Conservation (phyloP, 2,888 invertebrate species). For the Nephrotoma guestfalica region DNA sequence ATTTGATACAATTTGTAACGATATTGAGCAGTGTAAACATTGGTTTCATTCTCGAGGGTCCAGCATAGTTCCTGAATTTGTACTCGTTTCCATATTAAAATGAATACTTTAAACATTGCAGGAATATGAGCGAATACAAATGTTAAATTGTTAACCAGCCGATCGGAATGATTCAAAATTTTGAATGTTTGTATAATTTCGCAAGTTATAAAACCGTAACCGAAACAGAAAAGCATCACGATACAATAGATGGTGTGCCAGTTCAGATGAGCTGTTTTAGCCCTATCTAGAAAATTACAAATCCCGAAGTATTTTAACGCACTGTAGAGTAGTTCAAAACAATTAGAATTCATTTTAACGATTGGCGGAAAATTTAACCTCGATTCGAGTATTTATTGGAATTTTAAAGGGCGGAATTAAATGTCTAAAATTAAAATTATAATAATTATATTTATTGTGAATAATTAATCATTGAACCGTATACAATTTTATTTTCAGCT, state of each 20-base stretch:
- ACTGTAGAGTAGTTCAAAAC: background rate
- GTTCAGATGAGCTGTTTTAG: background rate
- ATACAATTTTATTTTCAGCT: slow-evolving; percentile 40
- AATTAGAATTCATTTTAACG: background rate
- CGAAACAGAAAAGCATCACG: background rate
- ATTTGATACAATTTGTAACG: background rate
- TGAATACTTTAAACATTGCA: background rate
- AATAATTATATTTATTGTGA: background rate
- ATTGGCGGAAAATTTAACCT: background rate
- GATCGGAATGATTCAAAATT: background rate
- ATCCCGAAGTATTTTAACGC: background rate
- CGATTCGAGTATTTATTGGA: background rate
- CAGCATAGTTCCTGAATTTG: background rate
- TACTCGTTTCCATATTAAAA: background rate
- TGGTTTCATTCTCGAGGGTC: background rate
- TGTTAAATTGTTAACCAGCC: background rate
- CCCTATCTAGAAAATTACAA: background rate
- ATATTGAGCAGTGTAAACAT: background rate
- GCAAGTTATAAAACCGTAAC: background rate
- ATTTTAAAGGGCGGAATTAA: background rate
- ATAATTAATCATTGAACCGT: background rate
- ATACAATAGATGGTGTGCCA: background rate
- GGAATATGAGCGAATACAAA: background rate
- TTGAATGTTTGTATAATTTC: background rate
- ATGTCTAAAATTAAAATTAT: background rate